Conservation (phyloP, 2,888 invertebrate species). For the Stenolophus ochropezus region DNA sequence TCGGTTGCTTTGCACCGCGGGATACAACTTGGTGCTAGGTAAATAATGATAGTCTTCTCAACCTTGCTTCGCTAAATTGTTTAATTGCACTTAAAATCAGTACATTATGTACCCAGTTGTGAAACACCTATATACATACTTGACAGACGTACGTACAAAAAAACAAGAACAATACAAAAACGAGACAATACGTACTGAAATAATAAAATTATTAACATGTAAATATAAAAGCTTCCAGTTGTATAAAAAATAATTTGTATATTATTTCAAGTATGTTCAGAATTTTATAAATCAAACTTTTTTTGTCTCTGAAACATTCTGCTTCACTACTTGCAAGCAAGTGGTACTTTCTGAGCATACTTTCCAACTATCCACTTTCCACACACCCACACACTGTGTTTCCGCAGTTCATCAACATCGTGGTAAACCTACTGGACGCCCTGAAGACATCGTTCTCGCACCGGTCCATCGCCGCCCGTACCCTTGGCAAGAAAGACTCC, state of each 20-base stretch:
- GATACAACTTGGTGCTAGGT: too few relatives aligned
- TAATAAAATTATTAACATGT: not conserved
- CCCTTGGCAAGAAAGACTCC: conserved; percentile 90
- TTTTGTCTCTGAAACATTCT: too few relatives aligned
- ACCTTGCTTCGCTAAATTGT: too few relatives aligned
- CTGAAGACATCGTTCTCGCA: conserved; percentile 95
- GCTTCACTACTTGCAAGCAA: not conserved
- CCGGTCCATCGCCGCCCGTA: conserved; percentile 88
- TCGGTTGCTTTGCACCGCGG: too few relatives aligned
- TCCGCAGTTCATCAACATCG: conserved; percentile 91
- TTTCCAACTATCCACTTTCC: not conserved
- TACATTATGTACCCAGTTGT: too few relatives aligned
- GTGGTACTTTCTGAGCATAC: not conserved
- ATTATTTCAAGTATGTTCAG: conserved; percentile 8
- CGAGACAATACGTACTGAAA: not conserved
- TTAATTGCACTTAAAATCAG: too few relatives aligned
- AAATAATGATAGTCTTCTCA: too few relatives aligned
- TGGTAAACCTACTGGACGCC: conserved; percentile 92
- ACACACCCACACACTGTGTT: not conserved
- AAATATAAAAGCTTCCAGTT: not conserved
- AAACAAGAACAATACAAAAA: not conserved
- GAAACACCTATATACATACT: too few relatives aligned
- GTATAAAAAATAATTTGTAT: not conserved
- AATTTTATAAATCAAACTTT: too few relatives aligned
- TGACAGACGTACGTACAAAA: too few relatives aligned